Percentiles rank a stretch among this genome's conserved stretches.
Conservation (phyloP, 2,113 vertebrate species). For the Tursiops truncatus region DNA sequence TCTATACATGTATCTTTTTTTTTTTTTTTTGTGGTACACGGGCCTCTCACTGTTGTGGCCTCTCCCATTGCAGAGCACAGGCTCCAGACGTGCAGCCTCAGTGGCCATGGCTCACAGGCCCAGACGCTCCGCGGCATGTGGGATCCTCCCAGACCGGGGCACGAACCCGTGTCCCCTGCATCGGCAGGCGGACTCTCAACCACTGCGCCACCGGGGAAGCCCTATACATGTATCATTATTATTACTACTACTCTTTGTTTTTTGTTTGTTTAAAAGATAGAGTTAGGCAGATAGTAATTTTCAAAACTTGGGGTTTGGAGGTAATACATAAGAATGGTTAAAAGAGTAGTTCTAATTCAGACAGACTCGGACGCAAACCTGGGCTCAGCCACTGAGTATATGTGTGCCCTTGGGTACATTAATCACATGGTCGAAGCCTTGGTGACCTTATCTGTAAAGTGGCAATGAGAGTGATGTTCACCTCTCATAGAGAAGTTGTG, state of each 20-base stretch:
- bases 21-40: too few relatives aligned
- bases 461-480: not conserved
- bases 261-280: not conserved
- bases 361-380: not conserved
- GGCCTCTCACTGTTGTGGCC: too few relatives aligned
- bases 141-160: too few relatives aligned
- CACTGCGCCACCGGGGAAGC: too few relatives aligned
- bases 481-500: not conserved
- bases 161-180: too few relatives aligned
- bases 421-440: not conserved
- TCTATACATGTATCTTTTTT: too few relatives aligned
- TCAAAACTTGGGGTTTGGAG: not conserved
- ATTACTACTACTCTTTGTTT: not conserved
- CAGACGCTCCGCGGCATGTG: too few relatives aligned
- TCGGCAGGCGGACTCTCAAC: too few relatives aligned
- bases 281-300: not conserved
- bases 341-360: not conserved
- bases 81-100: too few relatives aligned
- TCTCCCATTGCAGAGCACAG: too few relatives aligned
- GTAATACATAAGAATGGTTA: not conserved
- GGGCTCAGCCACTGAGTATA: not conserved
- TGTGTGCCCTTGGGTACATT: not conserved
- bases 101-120: too few relatives aligned
- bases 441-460: not conserved
- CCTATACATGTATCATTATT: not conserved